A percentile compares a stretch with the other conserved stretches of the same genome.
Conservation (phyloP, 2,113 vertebrate genomes). For the Gracilinanus agilis region DNA sequence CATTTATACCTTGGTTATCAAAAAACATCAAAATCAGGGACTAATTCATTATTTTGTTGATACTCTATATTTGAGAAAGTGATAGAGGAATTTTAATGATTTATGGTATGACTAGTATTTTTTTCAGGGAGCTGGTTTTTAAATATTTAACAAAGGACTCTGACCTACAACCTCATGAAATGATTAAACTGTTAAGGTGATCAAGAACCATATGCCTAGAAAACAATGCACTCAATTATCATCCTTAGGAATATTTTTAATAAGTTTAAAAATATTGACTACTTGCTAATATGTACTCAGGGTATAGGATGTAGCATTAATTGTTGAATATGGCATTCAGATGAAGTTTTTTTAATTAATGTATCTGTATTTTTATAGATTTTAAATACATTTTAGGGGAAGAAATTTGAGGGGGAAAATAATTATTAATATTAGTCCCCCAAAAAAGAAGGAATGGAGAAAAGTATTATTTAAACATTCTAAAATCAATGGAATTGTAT, state of each 20-base stretch:
- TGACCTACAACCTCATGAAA: neutral
- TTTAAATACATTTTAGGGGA: neutral
- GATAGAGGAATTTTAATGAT: neutral
- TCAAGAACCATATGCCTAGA: neutral
- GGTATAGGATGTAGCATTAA: neutral
- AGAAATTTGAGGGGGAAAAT: neutral
- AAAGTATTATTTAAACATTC: neutral
- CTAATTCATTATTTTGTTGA: neutral
- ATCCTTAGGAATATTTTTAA: neutral
- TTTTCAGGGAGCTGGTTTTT: neutral
- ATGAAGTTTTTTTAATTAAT: neutral
- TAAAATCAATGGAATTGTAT: neutral
- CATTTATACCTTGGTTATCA: neutral
- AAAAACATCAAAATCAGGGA: neutral
- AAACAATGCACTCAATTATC: neutral
- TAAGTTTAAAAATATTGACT: neutral
- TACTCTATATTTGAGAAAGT: neutral
- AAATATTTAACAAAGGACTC: neutral
- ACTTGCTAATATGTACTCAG: neutral
- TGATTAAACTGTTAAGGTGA: neutral
- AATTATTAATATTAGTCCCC: neutral
- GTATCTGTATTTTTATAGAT: neutral
- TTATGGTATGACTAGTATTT: no score
- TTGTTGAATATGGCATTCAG: neutral
- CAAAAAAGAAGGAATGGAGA: neutral